Base-by-base conservation (phyloP, 2,797 vertebrate genomes). In the Pangasius djambal region DNA sequence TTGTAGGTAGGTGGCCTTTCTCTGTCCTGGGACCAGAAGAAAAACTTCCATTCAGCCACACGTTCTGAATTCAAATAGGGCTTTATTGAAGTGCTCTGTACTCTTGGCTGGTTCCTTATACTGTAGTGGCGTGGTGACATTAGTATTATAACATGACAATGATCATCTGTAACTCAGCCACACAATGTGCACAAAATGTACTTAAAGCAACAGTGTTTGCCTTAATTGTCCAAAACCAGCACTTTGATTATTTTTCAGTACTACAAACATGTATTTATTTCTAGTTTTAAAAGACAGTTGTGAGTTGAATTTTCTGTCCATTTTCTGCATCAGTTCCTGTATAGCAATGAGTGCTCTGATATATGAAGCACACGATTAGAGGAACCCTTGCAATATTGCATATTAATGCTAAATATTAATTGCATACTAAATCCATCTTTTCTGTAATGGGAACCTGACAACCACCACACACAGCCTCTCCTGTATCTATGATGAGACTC, bases 1-100 rank as follows among this genome's bases (percentile, higher is more conserved):
- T 88, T 89, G 91, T 96, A 96, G 95, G 95, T 96, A 96, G 95
- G 95, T 96, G 94, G 91, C 91, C 89, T 95, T 94, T 95, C 93
- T 94, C 94, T 95, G 95, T 95, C 93, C 93, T 90, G 28, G 92
- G 94, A 94, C 93, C 93, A 89, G 89, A 88, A 91, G 61, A 90
- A 88, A 72, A 86, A 83, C 63, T 57, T 63, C 20, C 40, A 91
- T 90, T 91, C 74, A 78, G 75, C 83, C 25, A n/a, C 83, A 90
- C 83, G 89, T 84, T 88, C 28, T 82, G 75, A 89, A 81, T 88
- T 90, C 82, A 63, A 84, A n/a, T 77, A 70, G 7, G 78, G 86
- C 79, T 85, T 89, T 86, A n/a, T 40, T 75, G 74, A 75, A 86
- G 48, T 87, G 48, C 48, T 77, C 18, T 81, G 83, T 63, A 88